These are phyloP conservation scores for Diplosoma virens DNA, from an alignment of 23 tunicate species.

Conservation along the genomic window DNA sequence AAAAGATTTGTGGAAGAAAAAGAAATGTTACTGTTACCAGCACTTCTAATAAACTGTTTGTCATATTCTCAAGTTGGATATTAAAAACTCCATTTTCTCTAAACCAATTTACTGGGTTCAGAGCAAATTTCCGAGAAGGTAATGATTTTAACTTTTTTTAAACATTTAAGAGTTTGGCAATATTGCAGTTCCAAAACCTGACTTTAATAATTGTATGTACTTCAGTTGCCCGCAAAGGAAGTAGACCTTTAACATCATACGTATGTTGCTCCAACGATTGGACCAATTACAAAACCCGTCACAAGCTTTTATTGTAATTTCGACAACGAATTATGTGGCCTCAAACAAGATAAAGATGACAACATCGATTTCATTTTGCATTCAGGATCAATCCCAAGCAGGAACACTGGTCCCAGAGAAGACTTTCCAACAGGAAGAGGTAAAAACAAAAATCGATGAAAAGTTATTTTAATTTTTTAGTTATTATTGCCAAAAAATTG, in stretches of 20 bases:
- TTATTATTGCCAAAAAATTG: neutral
- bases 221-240: too few relatives aligned
- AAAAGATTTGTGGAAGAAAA: constrained; percentile 68
- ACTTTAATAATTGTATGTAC: too few relatives aligned
- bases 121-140: constrained; percentile 66
- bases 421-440: neutral
- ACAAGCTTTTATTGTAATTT: neutral
- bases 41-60: constrained; percentile 55
- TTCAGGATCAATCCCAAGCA: neutral
- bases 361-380: neutral
- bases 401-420: neutral
- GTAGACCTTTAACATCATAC: too few relatives aligned
- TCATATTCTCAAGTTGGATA: constrained; percentile 62
- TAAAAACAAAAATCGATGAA: too few relatives aligned
- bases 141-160: neutral
- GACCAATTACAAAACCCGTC: neutral
- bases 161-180: too few relatives aligned
- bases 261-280: too few relatives aligned
- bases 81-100: constrained; percentile 20
- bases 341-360: neutral
- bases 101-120: constrained; percentile 60
- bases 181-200: too few relatives aligned
- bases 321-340: neutral
- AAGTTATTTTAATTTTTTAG: neutral
- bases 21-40: neutral